Percentiles rank a stretch among this genome's conserved stretches.
Conservation (phyloP, 2,888 invertebrate species). For the Phengaris arion region DNA sequence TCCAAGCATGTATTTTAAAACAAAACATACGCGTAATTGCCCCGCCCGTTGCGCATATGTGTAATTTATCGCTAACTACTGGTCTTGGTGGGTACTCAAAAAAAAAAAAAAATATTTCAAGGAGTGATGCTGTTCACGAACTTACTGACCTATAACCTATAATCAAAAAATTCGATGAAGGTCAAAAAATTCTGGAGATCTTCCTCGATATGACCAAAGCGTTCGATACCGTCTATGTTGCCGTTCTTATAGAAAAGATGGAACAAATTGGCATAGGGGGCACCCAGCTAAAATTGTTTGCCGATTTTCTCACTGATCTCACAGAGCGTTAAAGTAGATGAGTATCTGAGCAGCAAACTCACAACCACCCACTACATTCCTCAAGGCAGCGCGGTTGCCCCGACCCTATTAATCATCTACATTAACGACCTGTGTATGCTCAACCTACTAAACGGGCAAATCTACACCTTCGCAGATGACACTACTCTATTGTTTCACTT, state of each 20-base stretch:
- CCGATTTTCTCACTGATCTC: not conserved
- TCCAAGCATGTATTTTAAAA: too few species aligned
- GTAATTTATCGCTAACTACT: too few species aligned
- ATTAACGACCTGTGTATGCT: not conserved
- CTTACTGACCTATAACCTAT: not conserved
- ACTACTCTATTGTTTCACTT: not conserved
- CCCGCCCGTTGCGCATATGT: too few species aligned
- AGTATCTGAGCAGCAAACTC: not conserved
- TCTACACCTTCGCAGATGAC: slow-evolving; percentile 10
- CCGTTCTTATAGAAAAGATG: not conserved
- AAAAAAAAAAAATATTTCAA: too few species aligned
- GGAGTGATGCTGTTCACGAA: not conserved
- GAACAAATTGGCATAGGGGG: not conserved
- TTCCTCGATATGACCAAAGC: slow-evolving; percentile 13
- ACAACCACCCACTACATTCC: not conserved
- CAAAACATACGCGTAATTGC: too few species aligned
- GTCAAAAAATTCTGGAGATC: not conserved
- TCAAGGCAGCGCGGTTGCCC: not conserved
- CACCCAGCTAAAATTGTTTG: not conserved
- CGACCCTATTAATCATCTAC: not conserved
- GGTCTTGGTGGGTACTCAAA: too few species aligned
- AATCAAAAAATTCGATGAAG: not conserved
- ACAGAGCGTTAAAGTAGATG: not conserved
- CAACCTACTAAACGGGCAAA: not conserved
- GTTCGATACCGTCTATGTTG: not conserved